Base-by-base conservation (phyloP, 2,797 vertebrate species). In the Poliocrania exsul region DNA sequence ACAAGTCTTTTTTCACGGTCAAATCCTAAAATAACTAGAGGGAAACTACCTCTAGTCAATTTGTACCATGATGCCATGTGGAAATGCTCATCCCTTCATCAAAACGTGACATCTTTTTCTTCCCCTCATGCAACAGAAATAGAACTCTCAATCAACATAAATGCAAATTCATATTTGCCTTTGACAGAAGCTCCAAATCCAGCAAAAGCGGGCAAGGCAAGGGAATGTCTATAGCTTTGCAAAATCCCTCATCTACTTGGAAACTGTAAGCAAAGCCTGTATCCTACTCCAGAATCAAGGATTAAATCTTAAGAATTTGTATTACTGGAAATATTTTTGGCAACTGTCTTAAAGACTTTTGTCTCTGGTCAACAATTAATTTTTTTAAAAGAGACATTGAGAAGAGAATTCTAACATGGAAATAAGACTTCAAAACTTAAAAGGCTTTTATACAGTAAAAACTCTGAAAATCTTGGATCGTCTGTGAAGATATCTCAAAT, bases 11-110 rank as follows among this genome's bases (percentile, higher is more conserved):
- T 81, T 26, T 65, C 28, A 33, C 16, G n/a, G 31, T 64, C 56
- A 73, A 67, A 23, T 11, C 21, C 26, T n/a, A 24, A 61, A 74
- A 75, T 24, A 74, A 71, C 19, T 3, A n/a, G 1, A 88, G 24
- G n/a, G 18, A 49, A 82, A 61, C 44, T 24, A 53, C n/a, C 7
- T n/a, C 12, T 0, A 0, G 5, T 33, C 31, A 50, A 6, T 79
- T 74, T 74, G 56, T 50, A 33, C 28, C 13, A 13, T 6, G 33
- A 67, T 65, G 51, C 6, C 11, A 5, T 3, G 18, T 9, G 5
- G 47, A 74, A 83, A 9, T 0, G 2, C 25, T 75, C 62, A 11
- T 20, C 33, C 47, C 56, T 77, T 78, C 61, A 16, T 58, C 5
- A 3, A 80, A 86, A 78, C 28, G 28, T 37, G 21, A 20, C 8